Percentiles rank a stretch among this genome's conserved stretches.
phyloP scores from a whole-genome alignment of 1,140 invertebrate species.

The Microplitis demolitor region DNA sequence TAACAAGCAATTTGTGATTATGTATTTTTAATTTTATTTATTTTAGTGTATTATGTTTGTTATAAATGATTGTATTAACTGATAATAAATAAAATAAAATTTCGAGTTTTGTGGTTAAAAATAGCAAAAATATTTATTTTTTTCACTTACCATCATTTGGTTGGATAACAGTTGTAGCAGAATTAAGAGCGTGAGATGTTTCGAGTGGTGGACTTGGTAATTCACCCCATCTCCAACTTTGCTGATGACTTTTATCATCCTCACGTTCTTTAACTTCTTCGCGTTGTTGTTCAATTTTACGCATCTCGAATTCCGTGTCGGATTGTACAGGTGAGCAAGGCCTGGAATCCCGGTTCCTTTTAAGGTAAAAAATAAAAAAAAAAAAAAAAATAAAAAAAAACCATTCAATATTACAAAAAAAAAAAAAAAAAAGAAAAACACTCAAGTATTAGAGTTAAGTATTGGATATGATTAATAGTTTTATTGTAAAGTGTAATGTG shows the following conservation, averaged over 20 bases:
- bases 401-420: conserved; percentile 40
- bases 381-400: conserved; percentile 39
- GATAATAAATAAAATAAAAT: background rate
- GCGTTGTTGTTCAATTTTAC: conserved; percentile 60
- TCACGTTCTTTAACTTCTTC: conserved; percentile 62
- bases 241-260: conserved; percentile 61
- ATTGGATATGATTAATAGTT: background rate
- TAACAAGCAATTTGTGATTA: conserved; percentile 17
- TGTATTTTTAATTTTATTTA: background rate
- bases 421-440: conserved; percentile 37
- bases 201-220: conserved; percentile 70
- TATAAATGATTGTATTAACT: background rate
- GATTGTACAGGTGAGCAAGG: conserved; percentile 85
- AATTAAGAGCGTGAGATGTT: conserved; percentile 39
- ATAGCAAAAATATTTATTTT: background rate
- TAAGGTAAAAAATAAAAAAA: conserved; percentile 43
- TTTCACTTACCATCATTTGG: conserved; percentile 45
- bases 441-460: conserved; percentile 24
- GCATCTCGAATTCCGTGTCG: conserved; percentile 91
- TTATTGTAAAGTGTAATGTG: background rate
- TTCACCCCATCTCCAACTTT: conserved; percentile 97
- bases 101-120: background rate
- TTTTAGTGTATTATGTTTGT: background rate
- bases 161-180: conserved; percentile 35
- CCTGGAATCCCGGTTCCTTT: conserved; percentile 70